A percentile compares a stretch with the other conserved stretches of the same genome.
These are phyloP conservation scores for Hybos culiciformis DNA, from an alignment of 2,888 invertebrate genomes.

Conservation along the genomic window DNA sequence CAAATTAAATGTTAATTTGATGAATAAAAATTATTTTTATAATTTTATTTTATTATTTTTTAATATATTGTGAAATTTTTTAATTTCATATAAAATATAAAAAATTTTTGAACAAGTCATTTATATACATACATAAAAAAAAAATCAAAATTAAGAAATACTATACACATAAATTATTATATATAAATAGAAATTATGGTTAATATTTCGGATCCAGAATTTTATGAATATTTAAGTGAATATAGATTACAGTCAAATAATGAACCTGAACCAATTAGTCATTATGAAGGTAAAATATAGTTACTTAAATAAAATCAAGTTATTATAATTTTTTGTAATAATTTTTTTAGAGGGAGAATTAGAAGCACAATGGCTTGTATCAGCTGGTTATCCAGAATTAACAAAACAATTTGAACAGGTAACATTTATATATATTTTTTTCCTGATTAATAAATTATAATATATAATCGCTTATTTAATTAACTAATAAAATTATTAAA, in stretches of 20 bases:
- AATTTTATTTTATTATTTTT: too few relatives aligned
- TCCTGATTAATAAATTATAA: constrained; percentile 5
- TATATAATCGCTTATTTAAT: not conserved
- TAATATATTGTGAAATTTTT: too few relatives aligned
- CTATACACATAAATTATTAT: too few relatives aligned
- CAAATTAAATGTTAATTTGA: too few relatives aligned
- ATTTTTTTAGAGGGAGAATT: constrained; percentile 40
- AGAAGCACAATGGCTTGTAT: constrained; percentile 42
- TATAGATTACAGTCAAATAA: constrained; percentile 16
- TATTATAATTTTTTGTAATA: not conserved
- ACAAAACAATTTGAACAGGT: constrained; percentile 37
- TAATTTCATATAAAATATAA: too few relatives aligned
- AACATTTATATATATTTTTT: constrained; percentile 12
- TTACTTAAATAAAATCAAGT: not conserved
- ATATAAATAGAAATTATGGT: too few relatives aligned
- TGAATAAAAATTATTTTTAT: too few relatives aligned
- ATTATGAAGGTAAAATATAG: constrained; percentile 17
- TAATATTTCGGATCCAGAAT: constrained; percentile 15
- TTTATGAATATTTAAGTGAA: constrained; percentile 18
- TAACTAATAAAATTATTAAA: not conserved
- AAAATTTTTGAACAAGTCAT: too few relatives aligned
- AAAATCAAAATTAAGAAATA: not conserved
- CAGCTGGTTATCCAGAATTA: constrained; percentile 40
- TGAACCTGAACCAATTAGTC: constrained; percentile 16
- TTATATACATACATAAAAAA: not conserved